phyloP scores from a whole-genome alignment of 2,797 vertebrate species.

The Trachops cirrhosus region DNA sequence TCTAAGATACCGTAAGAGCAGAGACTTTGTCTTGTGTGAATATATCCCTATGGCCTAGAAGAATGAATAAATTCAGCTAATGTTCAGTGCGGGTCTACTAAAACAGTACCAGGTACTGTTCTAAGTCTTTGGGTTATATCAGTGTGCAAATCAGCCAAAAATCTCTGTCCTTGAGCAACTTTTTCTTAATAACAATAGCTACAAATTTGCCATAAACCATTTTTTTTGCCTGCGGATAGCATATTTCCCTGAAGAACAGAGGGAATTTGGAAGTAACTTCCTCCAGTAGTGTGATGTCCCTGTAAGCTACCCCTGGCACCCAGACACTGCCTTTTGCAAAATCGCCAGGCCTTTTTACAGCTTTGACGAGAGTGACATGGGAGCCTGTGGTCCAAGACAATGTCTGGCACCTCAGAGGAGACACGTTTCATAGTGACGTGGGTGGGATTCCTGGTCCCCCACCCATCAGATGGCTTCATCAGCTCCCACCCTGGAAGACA shows the following conservation, averaged over 20 bases:
- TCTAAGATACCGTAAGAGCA: neutral
- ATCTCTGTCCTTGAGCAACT: neutral
- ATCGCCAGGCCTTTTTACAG: neutral
- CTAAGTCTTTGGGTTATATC: neutral
- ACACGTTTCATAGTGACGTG: neutral
- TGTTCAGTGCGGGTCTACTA: neutral
- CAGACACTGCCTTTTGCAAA: neutral
- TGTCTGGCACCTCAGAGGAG: neutral
- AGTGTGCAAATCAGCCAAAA: neutral
- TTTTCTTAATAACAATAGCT: neutral
- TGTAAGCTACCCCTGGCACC: neutral
- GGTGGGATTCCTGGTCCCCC: neutral
- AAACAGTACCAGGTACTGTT: neutral
- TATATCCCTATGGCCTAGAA: neutral
- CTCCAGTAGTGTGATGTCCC: neutral
- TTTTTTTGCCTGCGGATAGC: neutral
- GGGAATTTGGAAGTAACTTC: neutral
- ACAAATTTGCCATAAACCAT: neutral
- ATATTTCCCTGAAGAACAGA: neutral
- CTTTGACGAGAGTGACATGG: neutral
- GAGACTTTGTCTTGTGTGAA: neutral
- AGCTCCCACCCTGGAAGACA: neutral
- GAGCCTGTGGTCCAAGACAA: neutral
- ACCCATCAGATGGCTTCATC: neutral
- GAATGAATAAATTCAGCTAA: neutral